Percentiles rank a stretch among this genome's conserved stretches.
Evolutionary conservation across 2,113 vertebrate genomes (phyloP).

Genomic region (Hippolais icterina): DNA sequence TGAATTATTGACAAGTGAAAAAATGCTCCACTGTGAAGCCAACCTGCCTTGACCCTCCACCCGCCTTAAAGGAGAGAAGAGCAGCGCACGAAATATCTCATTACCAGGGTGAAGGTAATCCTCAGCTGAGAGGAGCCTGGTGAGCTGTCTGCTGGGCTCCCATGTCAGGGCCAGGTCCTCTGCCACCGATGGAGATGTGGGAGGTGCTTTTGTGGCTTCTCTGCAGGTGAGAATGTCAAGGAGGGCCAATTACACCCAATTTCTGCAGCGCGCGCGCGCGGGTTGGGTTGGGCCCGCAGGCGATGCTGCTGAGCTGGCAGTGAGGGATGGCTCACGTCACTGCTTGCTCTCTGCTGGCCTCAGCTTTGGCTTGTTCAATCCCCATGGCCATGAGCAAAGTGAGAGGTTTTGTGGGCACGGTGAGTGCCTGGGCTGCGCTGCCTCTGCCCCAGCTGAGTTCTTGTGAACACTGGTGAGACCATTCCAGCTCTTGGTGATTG

Average conservation of each 20-base stretch:
- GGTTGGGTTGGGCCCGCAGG: background rate
- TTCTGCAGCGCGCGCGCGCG: fast-evolving
- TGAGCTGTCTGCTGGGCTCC: background rate
- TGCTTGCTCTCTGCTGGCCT: background rate
- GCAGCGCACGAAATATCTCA: background rate
- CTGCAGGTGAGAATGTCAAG: background rate
- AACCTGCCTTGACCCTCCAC: background rate
- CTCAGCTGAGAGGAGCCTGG: background rate
- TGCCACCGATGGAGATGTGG: fast-evolving
- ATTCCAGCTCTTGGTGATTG: fast-evolving
- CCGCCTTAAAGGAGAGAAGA: background rate
- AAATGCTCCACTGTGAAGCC: background rate
- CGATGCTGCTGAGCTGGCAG: background rate
- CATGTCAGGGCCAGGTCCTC: background rate
- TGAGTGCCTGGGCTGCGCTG: fast-evolving
- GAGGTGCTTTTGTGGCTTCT: background rate
- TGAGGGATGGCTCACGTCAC: background rate
- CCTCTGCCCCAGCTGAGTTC: background rate
- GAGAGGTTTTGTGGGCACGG: background rate
- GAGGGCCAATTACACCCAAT: background rate
- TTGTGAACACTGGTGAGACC: fast-evolving
- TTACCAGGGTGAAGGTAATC: background rate
- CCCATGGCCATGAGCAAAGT: background rate
- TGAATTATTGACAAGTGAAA: background rate
- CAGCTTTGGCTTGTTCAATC: background rate